phyloP scores from a whole-genome alignment of 1,140 invertebrate genomes.

The Bombus confusus region DNA sequence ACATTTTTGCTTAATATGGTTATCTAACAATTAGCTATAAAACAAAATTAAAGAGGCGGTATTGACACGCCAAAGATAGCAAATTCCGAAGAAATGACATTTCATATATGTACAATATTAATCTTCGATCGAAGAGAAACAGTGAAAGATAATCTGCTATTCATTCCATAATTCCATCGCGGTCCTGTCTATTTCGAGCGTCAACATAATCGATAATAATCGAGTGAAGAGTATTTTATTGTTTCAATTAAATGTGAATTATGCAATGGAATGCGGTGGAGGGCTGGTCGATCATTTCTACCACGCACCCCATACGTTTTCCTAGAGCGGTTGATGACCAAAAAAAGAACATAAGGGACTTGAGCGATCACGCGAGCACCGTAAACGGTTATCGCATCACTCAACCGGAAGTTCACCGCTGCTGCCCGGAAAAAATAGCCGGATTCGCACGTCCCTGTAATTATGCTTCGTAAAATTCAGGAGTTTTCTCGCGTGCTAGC shows the following conservation, averaged over 20 bases:
- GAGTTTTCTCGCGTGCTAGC: conserved; percentile 30
- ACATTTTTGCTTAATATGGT: no score
- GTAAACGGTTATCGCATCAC: conserved; percentile 63
- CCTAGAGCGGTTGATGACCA: conserved; percentile 33
- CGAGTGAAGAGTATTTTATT: background rate
- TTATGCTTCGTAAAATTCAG: conserved; percentile 55
- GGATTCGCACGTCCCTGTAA: conserved; percentile 42
- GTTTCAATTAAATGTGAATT: conserved; percentile 25
- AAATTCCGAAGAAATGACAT: no score
- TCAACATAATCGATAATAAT: background rate
- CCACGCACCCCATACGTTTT: conserved; percentile 24
- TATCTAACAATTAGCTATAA: no score
- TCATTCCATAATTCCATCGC: background rate
- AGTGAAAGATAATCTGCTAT: background rate
- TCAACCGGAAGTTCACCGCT: conserved; percentile 49
- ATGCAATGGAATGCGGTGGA: conserved; percentile 3
- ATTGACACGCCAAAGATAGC: no score
- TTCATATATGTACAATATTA: background rate
- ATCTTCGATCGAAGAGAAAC: background rate
- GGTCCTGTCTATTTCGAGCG: background rate
- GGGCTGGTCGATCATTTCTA: conserved; percentile 33
- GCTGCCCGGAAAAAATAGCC: conserved; percentile 49
- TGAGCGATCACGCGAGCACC: conserved; percentile 56
- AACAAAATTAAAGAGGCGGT: no score
- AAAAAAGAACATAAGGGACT: conserved; percentile 11